Base-by-base conservation (phyloP, 2,113 vertebrate genomes). In the Andinoacara biseriatus region DNA sequence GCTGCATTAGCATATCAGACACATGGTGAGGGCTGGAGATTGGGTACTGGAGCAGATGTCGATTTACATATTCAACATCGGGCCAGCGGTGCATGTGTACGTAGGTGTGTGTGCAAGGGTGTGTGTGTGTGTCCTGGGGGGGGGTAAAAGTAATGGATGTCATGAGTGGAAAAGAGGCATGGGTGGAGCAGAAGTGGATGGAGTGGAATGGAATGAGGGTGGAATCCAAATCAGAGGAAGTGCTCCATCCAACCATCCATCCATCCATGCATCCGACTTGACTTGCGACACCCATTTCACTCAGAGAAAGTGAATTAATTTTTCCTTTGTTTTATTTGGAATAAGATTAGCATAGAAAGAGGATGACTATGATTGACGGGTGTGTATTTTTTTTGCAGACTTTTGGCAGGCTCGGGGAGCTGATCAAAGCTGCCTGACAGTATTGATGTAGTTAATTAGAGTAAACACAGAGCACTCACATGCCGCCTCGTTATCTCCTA, bases 41-140 rank as follows among this genome's bases (percentile, higher is more conserved):
- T 93, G 92, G 93, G 87, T 94, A 92, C 93, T 84, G 87, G 92
- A 95, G 95, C 95, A 95, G 95, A 96, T 96, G 95, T 95, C 87
- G 91, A 95, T 96, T 96, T 96, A 91, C 95, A 96, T 96, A 95
- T 95, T 95, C 94, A 91, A 91, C 89, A 59, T 86, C 3, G 87
- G 91, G 91, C 91, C 86, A 92, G 86, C 31, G 89, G 86, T 94
- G 87, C 80, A 84, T 90, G 90, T 91, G 85, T 85, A 85, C 86
- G 84, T 81, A 84, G 76, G 86, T 91, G 87, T 86, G 84, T 76
- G 78, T 59, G 56, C 77, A 49, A 29, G 63, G 76, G 87, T 89
- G 87, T 86, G 76, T 79, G 76, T 60, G 56, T 83, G 72, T 76
- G 86, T 61, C 43, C 59, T 58, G 56, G 10, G 29, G 2, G 10